phyloP scores from a whole-genome alignment of 1,140 invertebrate species.

The Druon quercuslanigerum region DNA sequence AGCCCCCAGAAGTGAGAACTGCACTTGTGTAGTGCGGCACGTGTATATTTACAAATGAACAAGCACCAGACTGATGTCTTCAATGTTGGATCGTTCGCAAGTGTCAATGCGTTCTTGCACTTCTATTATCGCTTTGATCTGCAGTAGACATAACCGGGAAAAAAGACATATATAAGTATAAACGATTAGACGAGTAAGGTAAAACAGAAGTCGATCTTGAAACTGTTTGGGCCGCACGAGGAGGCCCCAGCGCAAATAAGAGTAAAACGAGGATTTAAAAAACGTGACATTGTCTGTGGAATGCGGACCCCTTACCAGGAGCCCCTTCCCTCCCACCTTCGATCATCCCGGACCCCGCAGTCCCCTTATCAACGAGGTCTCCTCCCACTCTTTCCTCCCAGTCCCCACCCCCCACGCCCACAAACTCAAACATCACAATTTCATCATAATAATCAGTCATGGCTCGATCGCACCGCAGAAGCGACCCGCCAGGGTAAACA shows the following conservation, averaged over 20 bases:
- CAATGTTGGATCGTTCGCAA: neutral
- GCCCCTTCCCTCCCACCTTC: constrained; percentile 50
- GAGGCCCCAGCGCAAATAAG: constrained; percentile 63
- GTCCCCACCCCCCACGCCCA: constrained; percentile 37
- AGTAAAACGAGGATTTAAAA: constrained; percentile 74
- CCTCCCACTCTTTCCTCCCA: constrained; percentile 50
- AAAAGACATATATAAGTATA: constrained; percentile 23
- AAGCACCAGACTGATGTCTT: neutral
- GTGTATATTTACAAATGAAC: constrained; percentile 28
- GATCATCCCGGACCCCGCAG: constrained; percentile 36
- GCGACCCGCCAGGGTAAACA: neutral
- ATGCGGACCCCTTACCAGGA: constrained; percentile 72
- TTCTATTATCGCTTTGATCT: constrained; percentile 11
- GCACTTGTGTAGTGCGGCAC: constrained; percentile 28
- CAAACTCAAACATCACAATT: constrained; percentile 57
- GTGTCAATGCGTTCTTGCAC: constrained; percentile 17
- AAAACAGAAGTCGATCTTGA: constrained; percentile 40
- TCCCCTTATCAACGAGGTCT: constrained; percentile 43
- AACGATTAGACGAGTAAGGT: constrained; percentile 23
- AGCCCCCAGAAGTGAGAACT: constrained; percentile 33
- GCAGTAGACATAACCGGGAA: constrained; percentile 31
- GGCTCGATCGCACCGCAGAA: neutral
- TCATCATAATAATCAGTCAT: constrained; percentile 50
- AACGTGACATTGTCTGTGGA: constrained; percentile 76
- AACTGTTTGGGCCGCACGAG: constrained; percentile 53